Percentiles rank a stretch among this genome's conserved stretches.
These are phyloP conservation scores for Pogonomyrmex barbatus DNA, from an alignment of 1,140 invertebrate species.

Conservation along the genomic window DNA sequence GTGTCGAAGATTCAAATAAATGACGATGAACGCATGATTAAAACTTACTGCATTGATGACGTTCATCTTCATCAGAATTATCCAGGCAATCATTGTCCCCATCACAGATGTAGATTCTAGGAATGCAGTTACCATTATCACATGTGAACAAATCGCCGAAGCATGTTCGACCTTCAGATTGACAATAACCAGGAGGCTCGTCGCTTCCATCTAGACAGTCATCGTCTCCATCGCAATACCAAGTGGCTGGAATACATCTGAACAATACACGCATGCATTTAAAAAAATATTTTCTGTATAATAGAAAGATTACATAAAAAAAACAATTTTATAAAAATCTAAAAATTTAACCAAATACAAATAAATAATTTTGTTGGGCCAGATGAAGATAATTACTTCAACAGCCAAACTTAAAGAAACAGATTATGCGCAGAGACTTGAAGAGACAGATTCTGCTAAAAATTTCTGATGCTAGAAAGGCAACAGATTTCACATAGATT, in stretches of 20 bases:
- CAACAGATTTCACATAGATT: too few relatives aligned
- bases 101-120: conserved; percentile 98
- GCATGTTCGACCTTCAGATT: conserved; percentile 97
- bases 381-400: too few relatives aligned
- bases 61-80: conserved; percentile 95
- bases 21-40: not conserved
- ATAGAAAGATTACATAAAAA: not conserved
- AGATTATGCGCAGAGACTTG: too few relatives aligned
- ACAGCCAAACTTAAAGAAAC: too few relatives aligned
- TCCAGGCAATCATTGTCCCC: conserved; percentile 98
- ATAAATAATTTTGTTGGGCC: too few relatives aligned
- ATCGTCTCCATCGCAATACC: conserved; percentile 96
- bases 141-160: conserved; percentile 98
- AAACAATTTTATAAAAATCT: too few relatives aligned
- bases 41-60: conserved; percentile 95
- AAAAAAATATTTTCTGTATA: not conserved
- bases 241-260: conserved; percentile 95
- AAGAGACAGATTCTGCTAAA: too few relatives aligned
- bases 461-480: too few relatives aligned
- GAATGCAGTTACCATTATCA: conserved; percentile 98
- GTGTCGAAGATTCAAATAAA: not conserved
- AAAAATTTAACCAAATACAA: too few relatives aligned
- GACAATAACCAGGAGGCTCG: conserved; percentile 96
- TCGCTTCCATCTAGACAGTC: conserved; percentile 96
- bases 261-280: not conserved